A percentile compares a stretch with the other conserved stretches of the same genome.
Evolutionary conservation across 2,113 vertebrate species (phyloP).

Genomic region (Pterocles orientalis): DNA sequence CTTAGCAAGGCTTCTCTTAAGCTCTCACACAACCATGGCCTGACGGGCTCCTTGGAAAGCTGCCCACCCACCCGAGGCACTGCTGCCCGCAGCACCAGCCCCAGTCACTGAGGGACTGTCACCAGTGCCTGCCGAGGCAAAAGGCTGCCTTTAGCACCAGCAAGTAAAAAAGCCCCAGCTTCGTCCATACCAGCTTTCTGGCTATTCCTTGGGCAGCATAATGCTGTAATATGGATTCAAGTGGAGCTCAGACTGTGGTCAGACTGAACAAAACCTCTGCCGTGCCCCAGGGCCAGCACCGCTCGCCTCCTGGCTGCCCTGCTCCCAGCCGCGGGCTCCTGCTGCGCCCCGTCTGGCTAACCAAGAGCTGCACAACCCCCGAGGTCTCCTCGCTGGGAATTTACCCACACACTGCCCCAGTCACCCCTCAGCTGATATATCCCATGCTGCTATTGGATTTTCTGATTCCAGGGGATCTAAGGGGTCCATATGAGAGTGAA

Average conservation of each 20-base stretch:
- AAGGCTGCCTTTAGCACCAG: background rate
- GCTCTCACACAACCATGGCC: background rate
- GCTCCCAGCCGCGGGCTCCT: background rate
- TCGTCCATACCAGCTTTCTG: background rate
- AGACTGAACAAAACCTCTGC: background rate
- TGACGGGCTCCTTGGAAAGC: fast-evolving
- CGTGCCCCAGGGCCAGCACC: background rate
- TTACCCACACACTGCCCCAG: background rate
- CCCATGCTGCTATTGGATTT: background rate
- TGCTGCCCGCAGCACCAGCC: background rate
- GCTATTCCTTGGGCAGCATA: background rate
- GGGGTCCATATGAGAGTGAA: background rate
- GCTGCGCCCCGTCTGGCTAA: background rate
- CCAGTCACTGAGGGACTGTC: background rate
- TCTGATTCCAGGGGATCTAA: background rate
- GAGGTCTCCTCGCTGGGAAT: background rate
- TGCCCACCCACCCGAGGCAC: background rate
- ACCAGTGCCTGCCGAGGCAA: background rate
- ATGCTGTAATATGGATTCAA: background rate
- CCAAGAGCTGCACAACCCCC: background rate
- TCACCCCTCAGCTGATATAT: background rate
- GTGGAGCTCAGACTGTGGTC: background rate
- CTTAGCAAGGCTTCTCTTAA: background rate
- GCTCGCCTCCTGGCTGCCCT: background rate
- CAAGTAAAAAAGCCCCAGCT: background rate